A percentile compares a stretch with the other conserved stretches of the same genome.
phyloP scores from a whole-genome alignment of 2,888 invertebrate species.

The Diogma glabrata region DNA sequence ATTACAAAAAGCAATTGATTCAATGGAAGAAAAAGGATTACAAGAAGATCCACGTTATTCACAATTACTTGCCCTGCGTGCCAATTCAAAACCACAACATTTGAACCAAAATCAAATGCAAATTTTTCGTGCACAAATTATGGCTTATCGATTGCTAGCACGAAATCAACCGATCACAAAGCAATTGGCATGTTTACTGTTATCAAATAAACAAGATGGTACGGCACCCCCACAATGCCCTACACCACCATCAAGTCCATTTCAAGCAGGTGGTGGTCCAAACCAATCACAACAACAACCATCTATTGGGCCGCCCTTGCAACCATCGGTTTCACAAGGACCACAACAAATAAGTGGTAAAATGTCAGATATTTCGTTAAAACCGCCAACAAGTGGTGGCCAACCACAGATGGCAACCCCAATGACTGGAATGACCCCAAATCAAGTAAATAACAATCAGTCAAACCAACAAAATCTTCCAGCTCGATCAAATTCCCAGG shows the following conservation, averaged over 20 bases:
- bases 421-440: slow-evolving; percentile 11
- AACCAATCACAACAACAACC: slow-evolving; percentile 24
- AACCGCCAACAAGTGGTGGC: slow-evolving; percentile 21
- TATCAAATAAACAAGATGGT: slow-evolving; percentile 42
- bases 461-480: slow-evolving; percentile 24
- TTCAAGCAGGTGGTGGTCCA: slow-evolving; percentile 26
- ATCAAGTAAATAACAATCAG: slow-evolving; percentile 2
- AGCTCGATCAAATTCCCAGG: slow-evolving; percentile 22
- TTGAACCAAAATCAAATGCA: slow-evolving; percentile 72
- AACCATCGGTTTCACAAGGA: slow-evolving; percentile 25
- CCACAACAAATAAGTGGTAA: slow-evolving; percentile 21
- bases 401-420: slow-evolving; percentile 18
- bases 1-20: slow-evolving; percentile 81
- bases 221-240: slow-evolving; percentile 37
- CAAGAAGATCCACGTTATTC: slow-evolving; percentile 89
- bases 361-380: slow-evolving; percentile 15
- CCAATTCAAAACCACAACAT: slow-evolving; percentile 60
- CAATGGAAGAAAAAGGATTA: slow-evolving; percentile 91
- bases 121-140: slow-evolving; percentile 86
- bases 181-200: slow-evolving; percentile 55
- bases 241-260: slow-evolving; percentile 33
- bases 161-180: slow-evolving; percentile 83
- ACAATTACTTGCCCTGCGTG: slow-evolving; percentile 73
- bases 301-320: slow-evolving; percentile 22
- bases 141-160: slow-evolving; percentile 86